Evolutionary conservation across 1,140 invertebrate genomes (phyloP).

Genomic region (Amyelois transitella): DNA sequence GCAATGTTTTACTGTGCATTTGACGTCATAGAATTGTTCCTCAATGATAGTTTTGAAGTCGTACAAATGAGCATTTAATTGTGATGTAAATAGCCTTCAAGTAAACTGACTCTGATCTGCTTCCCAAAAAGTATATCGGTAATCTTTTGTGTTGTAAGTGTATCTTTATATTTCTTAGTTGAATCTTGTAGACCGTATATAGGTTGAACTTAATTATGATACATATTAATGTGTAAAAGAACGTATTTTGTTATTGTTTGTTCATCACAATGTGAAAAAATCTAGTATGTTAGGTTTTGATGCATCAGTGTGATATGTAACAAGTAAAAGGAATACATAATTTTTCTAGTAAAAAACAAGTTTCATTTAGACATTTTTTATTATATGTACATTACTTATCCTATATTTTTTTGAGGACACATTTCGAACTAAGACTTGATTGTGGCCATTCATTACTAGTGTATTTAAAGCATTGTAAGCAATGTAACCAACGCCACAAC

Average conservation of each 20-base stretch:
- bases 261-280: conserved; percentile 20
- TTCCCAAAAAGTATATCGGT: conserved; percentile 6
- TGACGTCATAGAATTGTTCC: background rate
- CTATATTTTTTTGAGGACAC: conserved; percentile 49
- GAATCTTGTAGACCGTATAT: conserved; percentile 4
- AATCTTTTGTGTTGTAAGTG: background rate
- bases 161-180: conserved; percentile 4
- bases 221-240: background rate
- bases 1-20: background rate
- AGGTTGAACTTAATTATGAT: background rate
- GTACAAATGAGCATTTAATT: conserved; percentile 24
- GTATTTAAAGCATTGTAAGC: conserved; percentile 74
- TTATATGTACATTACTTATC: conserved; percentile 44
- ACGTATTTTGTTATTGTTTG: conserved; percentile 18
- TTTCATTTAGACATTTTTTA: conserved; percentile 34
- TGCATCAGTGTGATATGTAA: conserved; percentile 11
- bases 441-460: conserved; percentile 48
- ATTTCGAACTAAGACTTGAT: conserved; percentile 51
- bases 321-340: conserved; percentile 17
- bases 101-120: conserved; percentile 15
- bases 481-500: conserved; percentile 81
- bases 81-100: conserved; percentile 9
- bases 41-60: conserved; percentile 2
- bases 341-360: conserved; percentile 14
- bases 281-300: conserved; percentile 24